A percentile compares a stretch with the other conserved stretches of the same genome.
phyloP scores from a whole-genome alignment of 2,113 vertebrate genomes.

The Craseonycteris thonglongyai region DNA sequence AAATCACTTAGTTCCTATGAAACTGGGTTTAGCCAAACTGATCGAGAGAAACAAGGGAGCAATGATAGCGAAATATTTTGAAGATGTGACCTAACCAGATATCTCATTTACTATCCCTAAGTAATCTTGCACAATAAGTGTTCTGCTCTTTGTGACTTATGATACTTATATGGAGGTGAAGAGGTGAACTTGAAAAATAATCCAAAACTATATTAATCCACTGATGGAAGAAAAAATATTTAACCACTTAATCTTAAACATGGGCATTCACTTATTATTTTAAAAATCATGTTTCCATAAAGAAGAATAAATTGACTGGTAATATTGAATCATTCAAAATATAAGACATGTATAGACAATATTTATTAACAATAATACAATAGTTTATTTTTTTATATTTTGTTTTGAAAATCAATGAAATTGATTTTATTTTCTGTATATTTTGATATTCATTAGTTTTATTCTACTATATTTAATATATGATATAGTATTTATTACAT shows the following conservation, averaged over 20 bases:
- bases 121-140: neutral
- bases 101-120: neutral
- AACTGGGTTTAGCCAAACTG: neutral
- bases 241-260: neutral
- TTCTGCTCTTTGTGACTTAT: neutral
- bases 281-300: neutral
- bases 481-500: neutral
- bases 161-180: neutral
- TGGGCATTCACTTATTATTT: neutral
- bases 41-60: neutral
- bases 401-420: neutral
- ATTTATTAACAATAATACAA: neutral
- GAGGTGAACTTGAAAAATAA: neutral
- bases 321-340: slow-evolving; percentile 5
- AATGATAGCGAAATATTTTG: neutral
- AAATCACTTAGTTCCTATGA: neutral
- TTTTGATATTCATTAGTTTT: slow-evolving; percentile 1
- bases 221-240: neutral
- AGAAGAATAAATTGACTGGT: neutral
- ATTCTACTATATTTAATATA: neutral
- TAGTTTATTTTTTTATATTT: neutral
- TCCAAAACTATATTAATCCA: neutral
- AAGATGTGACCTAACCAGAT: neutral
- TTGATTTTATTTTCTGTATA: neutral
- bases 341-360: neutral